Base-by-base conservation (phyloP, 2,888 invertebrate species). In the Xanthorhoe designata region DNA sequence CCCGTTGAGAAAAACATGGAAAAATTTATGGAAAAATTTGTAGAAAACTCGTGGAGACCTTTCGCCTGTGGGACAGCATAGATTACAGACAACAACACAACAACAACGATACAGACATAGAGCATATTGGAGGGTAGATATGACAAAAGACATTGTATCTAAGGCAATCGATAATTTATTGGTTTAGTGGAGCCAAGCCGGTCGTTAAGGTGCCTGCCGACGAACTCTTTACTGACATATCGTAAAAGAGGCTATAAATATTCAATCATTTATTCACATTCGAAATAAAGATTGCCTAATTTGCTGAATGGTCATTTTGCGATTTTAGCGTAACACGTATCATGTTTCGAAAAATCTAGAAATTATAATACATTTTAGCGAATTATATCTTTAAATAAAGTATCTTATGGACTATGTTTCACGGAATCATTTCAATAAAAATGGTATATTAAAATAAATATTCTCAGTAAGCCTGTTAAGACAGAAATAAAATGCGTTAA, bases 381-480 rank as follows among this genome's bases (percentile, higher is more conserved):
- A 13, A 42, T 42, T 13, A 24, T 13, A 42, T 1, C 13, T 13
- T 35, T 35, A 15, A 47, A 15, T 45, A 45, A 45, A 45, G n/a
- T 8, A 15, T 15, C 17, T 47, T 15, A n/a, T n/a, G 5, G 2
- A n/a, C 45, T 15, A 42, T n/a, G 24, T 10, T 52, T 17, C 60
- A 42, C 10, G 52, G 42, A 60, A 45, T 29, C 10, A 35, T 52
- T 60, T 50, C 18, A 51, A 59, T 42, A 24, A 56, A 58, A 24
- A 45, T 29, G 18, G 15, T 42, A n/a, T 42, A 5, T 29, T 35
- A 15, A 15, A 45, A 42, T 42, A 42, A 29, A 29, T 32, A 29
- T 60, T 53, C 45, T 13, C 8, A 45, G 60, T 42, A 60, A 29
- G 15, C 60, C 24, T 58, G 58, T 50, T 49, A 49, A 38, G 51